Evolutionary conservation across 2,888 invertebrate genomes (phyloP), one percentile per base, ranked within the genome.

Genomic region (Cremastobaeus sp.): DNA sequence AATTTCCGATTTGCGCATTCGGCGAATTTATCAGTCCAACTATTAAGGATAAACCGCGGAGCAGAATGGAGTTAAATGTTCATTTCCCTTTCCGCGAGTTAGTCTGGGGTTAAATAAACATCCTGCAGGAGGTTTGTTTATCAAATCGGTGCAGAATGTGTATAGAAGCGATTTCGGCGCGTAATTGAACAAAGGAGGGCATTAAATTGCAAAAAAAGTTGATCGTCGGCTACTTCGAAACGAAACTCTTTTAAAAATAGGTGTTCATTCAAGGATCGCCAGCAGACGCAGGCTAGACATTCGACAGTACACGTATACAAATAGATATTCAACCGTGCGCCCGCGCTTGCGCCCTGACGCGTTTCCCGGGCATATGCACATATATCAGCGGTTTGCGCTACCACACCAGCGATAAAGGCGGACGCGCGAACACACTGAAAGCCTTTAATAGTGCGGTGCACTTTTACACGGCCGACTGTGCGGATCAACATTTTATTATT

Each of bases 181-280:
- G n/a, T n/a, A n/a, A n/a, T 32, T 11, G 34, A 32, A n/a, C 11
- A 5, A 32, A 32, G n/a, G n/a, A 11, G 5, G 34, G 3, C 34
- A 6, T 6, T 6, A 21, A 21, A 34, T 50, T 14, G 21, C 34
- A 20, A 28, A 54, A 15, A 12, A 4, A 18, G 14, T 20, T 18
- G 39, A 39, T 39, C 9, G 43, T 34, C 6, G n/a, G 34, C 14
- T 15, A 43, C 21, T 39, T 15, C 18, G 41, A 12, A 41, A 11
- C 45, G 34, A 21, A 66, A 48, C 14, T 41, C 81, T 80, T 84
- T 84, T 83, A 84, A 84, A 84, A 84, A 84, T 83, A 84, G 84
- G 76, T 82, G 78, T 84, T 84, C 84, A 83, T 85, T 84, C 84
- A 84, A 84, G 84, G 84, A 84, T 84, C 81, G 78, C 76, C 65